Evolutionary conservation across 2,113 vertebrate genomes (phyloP).

Genomic region (Nerophis ophidion): DNA sequence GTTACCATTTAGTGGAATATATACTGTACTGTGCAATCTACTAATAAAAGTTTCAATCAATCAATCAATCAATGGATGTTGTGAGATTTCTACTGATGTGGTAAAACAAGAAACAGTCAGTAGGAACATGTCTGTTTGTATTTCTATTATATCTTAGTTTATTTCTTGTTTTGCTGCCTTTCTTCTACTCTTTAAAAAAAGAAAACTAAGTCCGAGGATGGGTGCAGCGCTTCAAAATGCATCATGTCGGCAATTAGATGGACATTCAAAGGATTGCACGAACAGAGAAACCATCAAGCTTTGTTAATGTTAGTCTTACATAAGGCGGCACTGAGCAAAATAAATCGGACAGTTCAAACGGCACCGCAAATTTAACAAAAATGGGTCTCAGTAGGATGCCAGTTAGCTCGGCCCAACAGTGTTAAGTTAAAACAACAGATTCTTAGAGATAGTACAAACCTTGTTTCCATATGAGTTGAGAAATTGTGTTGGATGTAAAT

Average conservation of each 20-base stretch:
- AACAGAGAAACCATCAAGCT: neutral
- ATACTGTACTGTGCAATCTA: too few species aligned
- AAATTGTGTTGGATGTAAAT: too few species aligned
- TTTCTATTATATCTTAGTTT: neutral
- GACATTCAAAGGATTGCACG: neutral
- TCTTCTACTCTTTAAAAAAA: too few species aligned
- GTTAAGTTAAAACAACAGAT: neutral
- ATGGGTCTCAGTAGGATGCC: neutral
- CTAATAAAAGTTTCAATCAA: too few species aligned
- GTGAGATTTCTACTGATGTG: neutral
- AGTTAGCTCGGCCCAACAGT: neutral
- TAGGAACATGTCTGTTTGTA: neutral
- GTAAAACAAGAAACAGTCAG: conserved; percentile 9
- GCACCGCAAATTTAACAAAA: neutral
- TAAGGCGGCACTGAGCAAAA: neutral
- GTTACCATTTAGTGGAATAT: too few species aligned
- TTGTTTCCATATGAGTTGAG: too few species aligned
- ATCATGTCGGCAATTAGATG: neutral
- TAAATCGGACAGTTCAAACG: conserved; percentile 1
- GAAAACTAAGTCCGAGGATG: neutral
- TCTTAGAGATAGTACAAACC: too few species aligned
- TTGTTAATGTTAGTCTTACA: conserved; percentile 3
- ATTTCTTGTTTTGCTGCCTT: neutral
- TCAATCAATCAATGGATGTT: too few species aligned
- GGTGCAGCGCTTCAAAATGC: neutral